A percentile compares a stretch with the other conserved stretches of the same genome.
Conservation (phyloP, 2,113 vertebrate genomes). For the Solea senegalensis region DNA sequence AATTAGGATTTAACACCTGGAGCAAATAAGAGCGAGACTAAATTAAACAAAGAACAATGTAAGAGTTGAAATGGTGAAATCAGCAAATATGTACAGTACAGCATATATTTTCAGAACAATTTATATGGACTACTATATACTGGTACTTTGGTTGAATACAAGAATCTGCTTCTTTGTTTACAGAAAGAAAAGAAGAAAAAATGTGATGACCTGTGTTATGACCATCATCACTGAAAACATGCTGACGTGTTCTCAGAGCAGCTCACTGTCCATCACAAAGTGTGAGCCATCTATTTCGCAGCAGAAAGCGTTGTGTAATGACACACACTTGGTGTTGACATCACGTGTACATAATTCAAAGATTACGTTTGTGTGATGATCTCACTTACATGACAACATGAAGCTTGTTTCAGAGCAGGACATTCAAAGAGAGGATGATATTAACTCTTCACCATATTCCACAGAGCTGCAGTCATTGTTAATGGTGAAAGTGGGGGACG, state of each 20-base stretch:
- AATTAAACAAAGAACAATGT: no score
- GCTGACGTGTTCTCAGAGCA: no score
- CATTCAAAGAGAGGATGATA: neutral
- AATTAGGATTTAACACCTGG: constrained; percentile 26
- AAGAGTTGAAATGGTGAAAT: no score
- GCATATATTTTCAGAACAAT: no score
- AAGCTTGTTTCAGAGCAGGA: constrained; percentile 15
- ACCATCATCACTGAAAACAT: no score
- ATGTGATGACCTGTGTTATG: no score
- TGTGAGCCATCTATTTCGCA: neutral
- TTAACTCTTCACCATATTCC: neutral
- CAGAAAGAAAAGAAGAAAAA: no score
- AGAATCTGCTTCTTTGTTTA: no score
- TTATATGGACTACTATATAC: no score
- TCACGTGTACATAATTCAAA: neutral
- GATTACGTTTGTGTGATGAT: neutral
- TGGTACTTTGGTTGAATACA: no score
- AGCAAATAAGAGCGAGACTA: no score
- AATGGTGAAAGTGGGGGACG: constrained; percentile 1
- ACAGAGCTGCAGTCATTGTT: neutral
- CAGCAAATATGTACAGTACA: neutral
- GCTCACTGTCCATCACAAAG: neutral
- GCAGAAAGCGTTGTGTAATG: neutral
- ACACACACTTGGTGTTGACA: neutral
- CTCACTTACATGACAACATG: neutral